Evolutionary conservation across 2,888 invertebrate species (phyloP).

Genomic region (Scrobipalpa atriplicella): DNA sequence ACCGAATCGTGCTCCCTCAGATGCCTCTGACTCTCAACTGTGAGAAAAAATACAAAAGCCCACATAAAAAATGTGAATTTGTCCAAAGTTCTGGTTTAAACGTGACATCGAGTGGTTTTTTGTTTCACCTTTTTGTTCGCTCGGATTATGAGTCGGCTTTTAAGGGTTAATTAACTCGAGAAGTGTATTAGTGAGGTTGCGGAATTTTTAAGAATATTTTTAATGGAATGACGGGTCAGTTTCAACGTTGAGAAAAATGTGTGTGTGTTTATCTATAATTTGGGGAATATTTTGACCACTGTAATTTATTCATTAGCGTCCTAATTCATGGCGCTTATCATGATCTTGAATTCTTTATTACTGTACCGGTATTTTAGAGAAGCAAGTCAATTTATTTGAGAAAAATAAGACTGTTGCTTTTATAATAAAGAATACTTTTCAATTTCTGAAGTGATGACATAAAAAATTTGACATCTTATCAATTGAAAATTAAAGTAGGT

Average conservation of each 20-base stretch:
- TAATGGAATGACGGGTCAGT: constrained; percentile 39
- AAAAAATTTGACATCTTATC: background rate
- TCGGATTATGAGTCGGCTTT: constrained; percentile 68
- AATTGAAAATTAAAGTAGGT: too few relatives aligned
- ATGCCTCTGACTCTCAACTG: constrained; percentile 65
- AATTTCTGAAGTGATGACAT: background rate
- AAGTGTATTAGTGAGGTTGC: constrained; percentile 67
- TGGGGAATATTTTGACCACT: constrained; percentile 9
- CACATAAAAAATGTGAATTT: constrained; percentile 75
- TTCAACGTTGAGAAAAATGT: constrained; percentile 12
- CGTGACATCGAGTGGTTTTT: constrained; percentile 77
- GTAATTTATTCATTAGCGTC: constrained; percentile 20
- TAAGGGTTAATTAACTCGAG: constrained; percentile 77
- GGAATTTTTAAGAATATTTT: constrained; percentile 53
- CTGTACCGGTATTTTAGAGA: background rate
- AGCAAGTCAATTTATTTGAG: background rate
- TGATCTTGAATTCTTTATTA: constrained; percentile 7
- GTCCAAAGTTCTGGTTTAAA: constrained; percentile 69
- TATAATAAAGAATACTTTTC: background rate
- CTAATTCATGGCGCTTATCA: constrained; percentile 12
- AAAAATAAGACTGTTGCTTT: background rate
- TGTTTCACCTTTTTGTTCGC: constrained; percentile 65
- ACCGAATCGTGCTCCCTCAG: constrained; percentile 78
- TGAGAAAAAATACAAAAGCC: constrained; percentile 80
- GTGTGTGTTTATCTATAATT: constrained; percentile 19